Base-by-base conservation (phyloP, 2,113 vertebrate genomes). In the Odobenus rosmarus region DNA sequence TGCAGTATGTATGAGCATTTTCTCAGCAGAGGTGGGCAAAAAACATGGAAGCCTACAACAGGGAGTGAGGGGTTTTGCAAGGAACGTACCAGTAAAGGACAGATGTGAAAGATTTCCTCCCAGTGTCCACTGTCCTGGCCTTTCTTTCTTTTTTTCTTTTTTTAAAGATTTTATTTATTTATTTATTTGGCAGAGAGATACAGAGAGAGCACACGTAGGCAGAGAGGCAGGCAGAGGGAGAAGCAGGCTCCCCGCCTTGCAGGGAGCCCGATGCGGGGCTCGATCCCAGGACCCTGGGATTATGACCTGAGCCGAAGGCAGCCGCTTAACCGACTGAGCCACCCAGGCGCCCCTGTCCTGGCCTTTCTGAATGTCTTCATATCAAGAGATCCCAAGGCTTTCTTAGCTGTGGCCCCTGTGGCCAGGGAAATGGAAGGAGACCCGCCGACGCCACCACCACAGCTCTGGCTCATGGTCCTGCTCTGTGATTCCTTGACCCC, bases 391-490 rank as follows among this genome's bases (percentile, higher is more conserved):
- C 53, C 4, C 42, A 64, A n/a, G 74, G 8, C 15, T 1, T 39
- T 36, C 90, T 57, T 49, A 49, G 61, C 1, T 7, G 26, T 39
- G 26, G 21, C 1, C 67, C 13, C 1, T 6, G 1, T 18, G 31
- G 39, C 46, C 59, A 28, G 57, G 39, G 51, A 62, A 23, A 39
- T 26, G 67, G 57, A 39, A 49, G 42, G 72, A 88, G n/a, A 39
- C 2, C 2, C 4, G 12, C 23, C n/a, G 46, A 42, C 7, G 1
- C 5, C 7, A 36, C 82, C 18, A 2, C 4, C 26, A 4, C 0
- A 13, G 13, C 23, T 4, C 79, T 39, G 61, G 46, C 42, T 67
- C 3, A 6, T 2, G 62, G 16, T 67, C 62, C 62, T 0, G 3
- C 6, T 85, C 86, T 46, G 1, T 36, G 9, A 28, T 4, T 39